These are phyloP conservation scores for Leptobrachium ailaonicum DNA, from an alignment of 2,113 vertebrate species.

Conservation along the genomic window DNA sequence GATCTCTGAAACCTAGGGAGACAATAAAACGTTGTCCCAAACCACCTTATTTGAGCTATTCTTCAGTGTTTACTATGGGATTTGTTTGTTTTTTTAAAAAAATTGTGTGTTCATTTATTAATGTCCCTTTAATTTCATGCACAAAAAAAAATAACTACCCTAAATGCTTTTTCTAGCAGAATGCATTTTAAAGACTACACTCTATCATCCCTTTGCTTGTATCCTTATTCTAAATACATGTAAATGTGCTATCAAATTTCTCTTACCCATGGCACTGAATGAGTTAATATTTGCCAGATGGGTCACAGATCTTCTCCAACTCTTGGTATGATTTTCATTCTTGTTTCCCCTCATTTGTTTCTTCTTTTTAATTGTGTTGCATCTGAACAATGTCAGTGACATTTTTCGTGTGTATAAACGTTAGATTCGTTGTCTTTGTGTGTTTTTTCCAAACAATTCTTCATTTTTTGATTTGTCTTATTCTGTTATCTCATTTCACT, in stretches of 20 bases:
- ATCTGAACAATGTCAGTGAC: too few relatives aligned
- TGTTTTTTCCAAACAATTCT: background rate
- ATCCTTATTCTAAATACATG: background rate
- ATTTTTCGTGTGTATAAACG: too few relatives aligned
- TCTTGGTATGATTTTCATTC: background rate
- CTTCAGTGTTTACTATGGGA: too few relatives aligned
- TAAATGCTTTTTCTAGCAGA: too few relatives aligned
- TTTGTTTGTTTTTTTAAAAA: too few relatives aligned
- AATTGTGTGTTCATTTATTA: too few relatives aligned
- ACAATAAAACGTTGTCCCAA: too few relatives aligned
- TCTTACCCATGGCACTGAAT: background rate
- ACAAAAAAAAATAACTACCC: too few relatives aligned
- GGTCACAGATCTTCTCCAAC: background rate
- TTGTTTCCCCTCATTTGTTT: conserved; percentile 43
- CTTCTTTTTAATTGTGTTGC: conserved; percentile 38
- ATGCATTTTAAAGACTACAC: too few relatives aligned
- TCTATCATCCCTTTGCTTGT: background rate
- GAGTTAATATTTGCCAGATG: background rate
- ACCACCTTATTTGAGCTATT: too few relatives aligned
- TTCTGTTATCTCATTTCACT: conserved; percentile 12
- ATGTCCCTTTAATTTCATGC: too few relatives aligned
- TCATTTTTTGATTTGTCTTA: background rate
- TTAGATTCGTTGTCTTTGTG: background rate
- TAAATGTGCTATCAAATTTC: background rate
- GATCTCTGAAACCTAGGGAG: too few relatives aligned